These are phyloP conservation scores for Cephalopachus bancanus DNA, from an alignment of 2,797 vertebrate genomes.

Conservation along the genomic window DNA sequence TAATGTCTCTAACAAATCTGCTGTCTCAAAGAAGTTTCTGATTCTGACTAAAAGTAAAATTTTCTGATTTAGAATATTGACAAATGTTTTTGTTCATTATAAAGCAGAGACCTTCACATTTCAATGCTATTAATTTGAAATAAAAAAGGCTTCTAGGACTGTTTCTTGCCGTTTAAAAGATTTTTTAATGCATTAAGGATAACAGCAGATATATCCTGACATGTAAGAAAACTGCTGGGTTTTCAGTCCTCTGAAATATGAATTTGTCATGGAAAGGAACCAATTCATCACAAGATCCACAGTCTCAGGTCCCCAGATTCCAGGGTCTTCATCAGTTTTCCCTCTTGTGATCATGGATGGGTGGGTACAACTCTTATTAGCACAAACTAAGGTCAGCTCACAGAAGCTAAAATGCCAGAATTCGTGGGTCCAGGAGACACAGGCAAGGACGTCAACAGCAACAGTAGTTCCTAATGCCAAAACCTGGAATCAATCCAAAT, in stretches of 20 bases:
- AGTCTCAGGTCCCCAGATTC: not conserved
- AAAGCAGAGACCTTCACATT: slow-evolving; percentile 67
- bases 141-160: slow-evolving; percentile 32
- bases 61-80: slow-evolving; percentile 61
- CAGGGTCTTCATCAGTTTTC: slow-evolving; percentile 2
- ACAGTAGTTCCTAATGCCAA: not conserved
- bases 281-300: slow-evolving; percentile 2
- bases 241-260: slow-evolving; percentile 60
- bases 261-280: slow-evolving; percentile 58
- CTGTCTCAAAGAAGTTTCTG: slow-evolving; percentile 11
- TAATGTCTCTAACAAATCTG: slow-evolving; percentile 28
- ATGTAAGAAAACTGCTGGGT: slow-evolving; percentile 69
- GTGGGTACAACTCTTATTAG: not conserved
- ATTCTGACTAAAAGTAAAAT: slow-evolving; percentile 63
- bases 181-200: slow-evolving; percentile 67
- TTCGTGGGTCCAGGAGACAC: not conserved
- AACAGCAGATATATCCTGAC: slow-evolving; percentile 71
- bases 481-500: not conserved
- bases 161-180: slow-evolving; percentile 71
- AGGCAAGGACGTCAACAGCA: not conserved
- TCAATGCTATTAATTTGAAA: slow-evolving; percentile 72
- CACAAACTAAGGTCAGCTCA: not conserved
- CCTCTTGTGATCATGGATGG: not conserved
- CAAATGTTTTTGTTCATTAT: slow-evolving; percentile 69
- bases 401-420: not conserved